Conservation (phyloP, 2,797 vertebrate species). For the Ctenochaetus hawaiiensis region DNA sequence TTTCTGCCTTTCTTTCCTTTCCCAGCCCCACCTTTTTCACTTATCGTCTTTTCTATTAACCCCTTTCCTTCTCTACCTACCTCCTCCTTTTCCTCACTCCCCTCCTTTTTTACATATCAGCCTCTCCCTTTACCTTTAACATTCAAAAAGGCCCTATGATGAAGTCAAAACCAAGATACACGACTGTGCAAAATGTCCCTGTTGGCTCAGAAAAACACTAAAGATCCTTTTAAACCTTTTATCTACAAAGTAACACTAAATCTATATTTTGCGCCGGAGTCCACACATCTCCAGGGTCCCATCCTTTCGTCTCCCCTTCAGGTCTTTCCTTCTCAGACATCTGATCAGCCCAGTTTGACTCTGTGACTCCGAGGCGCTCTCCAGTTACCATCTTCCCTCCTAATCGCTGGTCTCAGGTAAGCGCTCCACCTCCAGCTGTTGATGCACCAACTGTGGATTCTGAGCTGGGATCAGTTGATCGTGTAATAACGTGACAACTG, state of each 20-base stretch:
- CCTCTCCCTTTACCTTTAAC: slow-evolving; percentile 5
- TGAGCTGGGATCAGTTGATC: slow-evolving; percentile 54
- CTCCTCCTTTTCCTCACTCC: slow-evolving; percentile 1
- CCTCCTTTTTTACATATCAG: slow-evolving; percentile 22
- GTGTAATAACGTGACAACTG: slow-evolving; percentile 14
- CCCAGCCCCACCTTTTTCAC: slow-evolving; percentile 6
- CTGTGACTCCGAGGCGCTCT: slow-evolving; percentile 59
- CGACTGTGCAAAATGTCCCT: slow-evolving; percentile 1
- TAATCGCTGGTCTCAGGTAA: slow-evolving; percentile 26
- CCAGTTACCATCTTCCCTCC: slow-evolving; percentile 65
- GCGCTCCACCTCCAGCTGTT: slow-evolving; percentile 3
- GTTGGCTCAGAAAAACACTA: slow-evolving; percentile 26
- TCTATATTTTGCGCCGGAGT: slow-evolving; percentile 2
- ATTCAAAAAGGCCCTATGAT: slow-evolving; percentile 33
- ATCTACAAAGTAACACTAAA: background rate
- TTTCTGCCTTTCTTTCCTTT: slow-evolving; percentile 25
- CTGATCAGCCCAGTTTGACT: slow-evolving; percentile 68
- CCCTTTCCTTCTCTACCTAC: background rate
- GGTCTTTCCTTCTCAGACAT: slow-evolving; percentile 61
- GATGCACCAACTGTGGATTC: background rate
- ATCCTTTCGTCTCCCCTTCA: slow-evolving; percentile 39
- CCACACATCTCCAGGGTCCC: slow-evolving; percentile 11
- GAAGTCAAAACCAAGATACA: background rate
- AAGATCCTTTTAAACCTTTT: slow-evolving; percentile 9
- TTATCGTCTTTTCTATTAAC: slow-evolving; percentile 11